These are phyloP conservation scores for Eilema griseolum DNA, from an alignment of 2,888 invertebrate species.

Conservation along the genomic window DNA sequence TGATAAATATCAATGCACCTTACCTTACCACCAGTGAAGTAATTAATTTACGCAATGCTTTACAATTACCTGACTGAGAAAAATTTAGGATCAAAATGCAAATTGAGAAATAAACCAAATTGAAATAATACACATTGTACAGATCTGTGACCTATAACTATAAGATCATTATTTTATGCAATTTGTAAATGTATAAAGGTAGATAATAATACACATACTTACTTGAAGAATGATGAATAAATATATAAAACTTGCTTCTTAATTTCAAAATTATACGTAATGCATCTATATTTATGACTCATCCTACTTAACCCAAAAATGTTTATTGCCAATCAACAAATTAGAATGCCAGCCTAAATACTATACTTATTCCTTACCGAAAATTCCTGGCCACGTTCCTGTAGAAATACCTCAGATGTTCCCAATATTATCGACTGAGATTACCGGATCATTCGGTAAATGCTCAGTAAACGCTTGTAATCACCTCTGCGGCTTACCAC, in stretches of 20 bases:
- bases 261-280: background rate
- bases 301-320: slow-evolving; percentile 55
- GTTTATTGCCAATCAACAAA: slow-evolving; percentile 55
- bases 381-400: slow-evolving; percentile 60
- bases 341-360: slow-evolving; percentile 67
- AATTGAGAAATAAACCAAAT: too few relatives aligned
- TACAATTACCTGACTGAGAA: too few relatives aligned
- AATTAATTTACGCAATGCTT: too few relatives aligned
- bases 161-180: too few relatives aligned
- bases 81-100: too few relatives aligned
- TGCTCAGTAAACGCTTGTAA: slow-evolving; percentile 73
- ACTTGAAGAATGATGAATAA: background rate
- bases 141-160: too few relatives aligned
- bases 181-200: too few relatives aligned
- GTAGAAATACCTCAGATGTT: slow-evolving; percentile 69
- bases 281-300: slow-evolving; percentile 16
- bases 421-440: slow-evolving; percentile 70
- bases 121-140: too few relatives aligned
- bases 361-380: slow-evolving; percentile 68
- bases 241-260: background rate
- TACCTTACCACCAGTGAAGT: too few relatives aligned
- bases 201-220: background rate
- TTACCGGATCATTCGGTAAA: slow-evolving; percentile 84
- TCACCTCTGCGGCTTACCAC: slow-evolving; percentile 77
- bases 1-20: too few relatives aligned